These are phyloP conservation scores for Ariopsis seemanni DNA, from an alignment of 2,113 vertebrate species.

Conservation along the genomic window DNA sequence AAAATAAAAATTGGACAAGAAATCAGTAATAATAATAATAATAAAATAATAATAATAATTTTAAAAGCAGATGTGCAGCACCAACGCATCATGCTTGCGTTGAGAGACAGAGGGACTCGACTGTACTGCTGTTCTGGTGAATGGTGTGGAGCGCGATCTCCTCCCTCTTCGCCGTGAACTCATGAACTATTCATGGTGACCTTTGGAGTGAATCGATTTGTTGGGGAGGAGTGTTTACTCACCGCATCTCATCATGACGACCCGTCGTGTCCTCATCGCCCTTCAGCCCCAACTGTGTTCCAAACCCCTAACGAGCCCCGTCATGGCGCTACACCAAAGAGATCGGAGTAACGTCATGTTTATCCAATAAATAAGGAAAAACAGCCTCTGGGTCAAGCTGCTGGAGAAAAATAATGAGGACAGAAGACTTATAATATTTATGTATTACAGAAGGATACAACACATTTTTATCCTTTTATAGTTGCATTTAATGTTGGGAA, in stretches of 20 bases:
- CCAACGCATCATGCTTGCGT: not conserved
- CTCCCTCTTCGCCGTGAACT: not conserved
- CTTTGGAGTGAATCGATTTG: conserved; percentile 5
- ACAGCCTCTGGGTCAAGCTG: too few relatives aligned
- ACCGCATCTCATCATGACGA: not conserved
- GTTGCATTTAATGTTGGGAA: too few relatives aligned
- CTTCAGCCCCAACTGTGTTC: not conserved
- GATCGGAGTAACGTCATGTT: too few relatives aligned
- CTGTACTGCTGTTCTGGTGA: not conserved
- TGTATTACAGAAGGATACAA: too few relatives aligned
- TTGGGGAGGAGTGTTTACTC: conserved; percentile 11
- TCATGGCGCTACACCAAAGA: not conserved
- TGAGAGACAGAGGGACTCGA: not conserved
- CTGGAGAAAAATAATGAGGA: too few relatives aligned
- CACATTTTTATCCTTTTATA: too few relatives aligned
- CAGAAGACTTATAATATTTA: too few relatives aligned
- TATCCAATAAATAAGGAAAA: too few relatives aligned
- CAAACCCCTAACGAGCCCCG: not conserved
- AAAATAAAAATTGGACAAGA: too few relatives aligned
- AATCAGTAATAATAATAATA: too few relatives aligned
- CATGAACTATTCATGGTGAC: conserved; percentile 16
- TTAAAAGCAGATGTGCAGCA: not conserved
- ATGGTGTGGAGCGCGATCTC: not conserved
- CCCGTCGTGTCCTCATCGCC: conserved; percentile 44
- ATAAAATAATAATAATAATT: too few relatives aligned